A percentile compares a stretch with the other conserved stretches of the same genome.
phyloP scores from a whole-genome alignment of 2,113 vertebrate species.

The Camelus bactrianus region DNA sequence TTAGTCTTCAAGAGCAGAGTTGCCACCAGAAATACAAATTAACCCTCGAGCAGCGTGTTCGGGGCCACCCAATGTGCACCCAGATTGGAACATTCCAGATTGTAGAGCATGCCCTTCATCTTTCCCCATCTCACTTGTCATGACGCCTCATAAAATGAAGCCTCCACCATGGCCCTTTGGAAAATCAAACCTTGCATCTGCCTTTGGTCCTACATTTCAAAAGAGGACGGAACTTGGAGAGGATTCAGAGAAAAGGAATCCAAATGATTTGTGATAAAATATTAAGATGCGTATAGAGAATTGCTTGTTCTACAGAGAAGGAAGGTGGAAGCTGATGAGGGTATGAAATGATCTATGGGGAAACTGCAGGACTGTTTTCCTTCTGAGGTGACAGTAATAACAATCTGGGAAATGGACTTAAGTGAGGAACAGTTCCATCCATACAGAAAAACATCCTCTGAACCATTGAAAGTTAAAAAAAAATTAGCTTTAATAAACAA shows the following conservation, averaged over 20 bases:
- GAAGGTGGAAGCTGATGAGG: background rate
- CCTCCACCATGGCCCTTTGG: background rate
- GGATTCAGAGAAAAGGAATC: background rate
- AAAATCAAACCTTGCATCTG: background rate
- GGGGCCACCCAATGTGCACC: too few species aligned
- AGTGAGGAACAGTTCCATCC: constrained; percentile 23
- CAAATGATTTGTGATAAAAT: background rate
- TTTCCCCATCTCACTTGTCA: background rate
- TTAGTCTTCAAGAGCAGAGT: background rate
- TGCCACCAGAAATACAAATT: background rate
- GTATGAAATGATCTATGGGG: background rate
- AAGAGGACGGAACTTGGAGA: background rate
- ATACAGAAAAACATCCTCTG: background rate
- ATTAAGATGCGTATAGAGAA: background rate
- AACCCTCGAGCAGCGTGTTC: background rate
- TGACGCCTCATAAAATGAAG: background rate
- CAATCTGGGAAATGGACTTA: background rate
- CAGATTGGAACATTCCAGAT: background rate
- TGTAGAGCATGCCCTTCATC: background rate
- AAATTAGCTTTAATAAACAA: background rate
- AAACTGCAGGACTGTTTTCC: constrained; percentile 2
- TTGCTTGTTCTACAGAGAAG: background rate
- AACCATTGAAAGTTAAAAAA: background rate
- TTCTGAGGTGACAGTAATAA: background rate
- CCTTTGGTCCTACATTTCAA: background rate